These are phyloP conservation scores for Cancer borealis DNA, from an alignment of 2,888 invertebrate species.

Conservation along the genomic window DNA sequence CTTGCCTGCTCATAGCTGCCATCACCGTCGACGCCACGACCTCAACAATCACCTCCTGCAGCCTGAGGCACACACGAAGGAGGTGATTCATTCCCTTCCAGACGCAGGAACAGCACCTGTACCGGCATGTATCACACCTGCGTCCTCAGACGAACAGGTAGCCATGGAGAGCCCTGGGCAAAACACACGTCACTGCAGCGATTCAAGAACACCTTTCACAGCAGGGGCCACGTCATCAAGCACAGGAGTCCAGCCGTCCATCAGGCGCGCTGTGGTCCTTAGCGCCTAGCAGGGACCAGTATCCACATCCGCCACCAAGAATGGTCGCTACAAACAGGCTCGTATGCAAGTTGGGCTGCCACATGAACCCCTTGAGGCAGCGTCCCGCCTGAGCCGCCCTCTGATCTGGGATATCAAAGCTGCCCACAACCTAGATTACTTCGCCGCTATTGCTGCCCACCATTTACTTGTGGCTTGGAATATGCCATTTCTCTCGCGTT, in stretches of 20 bases:
- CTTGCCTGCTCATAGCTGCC: not conserved
- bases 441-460: conserved; percentile 21
- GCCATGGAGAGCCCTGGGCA: not conserved
- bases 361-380: conserved; percentile 28
- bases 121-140: not conserved
- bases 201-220: not conserved
- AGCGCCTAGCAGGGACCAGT: not conserved
- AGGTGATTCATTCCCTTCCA: conserved; percentile 1
- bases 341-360: conserved; percentile 24
- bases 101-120: not conserved
- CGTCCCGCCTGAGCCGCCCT: conserved; percentile 13
- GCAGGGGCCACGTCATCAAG: not conserved
- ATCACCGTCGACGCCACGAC: not conserved
- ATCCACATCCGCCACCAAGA: not conserved
- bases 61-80: not conserved
- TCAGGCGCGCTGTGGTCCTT: not conserved
- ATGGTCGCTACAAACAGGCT: conserved; percentile 13
- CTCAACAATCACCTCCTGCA: conserved; percentile 1
- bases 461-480: conserved; percentile 38
- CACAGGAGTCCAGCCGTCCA: not conserved
- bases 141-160: not conserved
- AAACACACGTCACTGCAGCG: not conserved
- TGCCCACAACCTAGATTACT: conserved; percentile 43
- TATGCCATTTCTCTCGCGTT: conserved; percentile 7
- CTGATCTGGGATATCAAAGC: conserved; percentile 43